Evolutionary conservation across 2,113 vertebrate species (phyloP).

Genomic region (Psittacara wagleri): DNA sequence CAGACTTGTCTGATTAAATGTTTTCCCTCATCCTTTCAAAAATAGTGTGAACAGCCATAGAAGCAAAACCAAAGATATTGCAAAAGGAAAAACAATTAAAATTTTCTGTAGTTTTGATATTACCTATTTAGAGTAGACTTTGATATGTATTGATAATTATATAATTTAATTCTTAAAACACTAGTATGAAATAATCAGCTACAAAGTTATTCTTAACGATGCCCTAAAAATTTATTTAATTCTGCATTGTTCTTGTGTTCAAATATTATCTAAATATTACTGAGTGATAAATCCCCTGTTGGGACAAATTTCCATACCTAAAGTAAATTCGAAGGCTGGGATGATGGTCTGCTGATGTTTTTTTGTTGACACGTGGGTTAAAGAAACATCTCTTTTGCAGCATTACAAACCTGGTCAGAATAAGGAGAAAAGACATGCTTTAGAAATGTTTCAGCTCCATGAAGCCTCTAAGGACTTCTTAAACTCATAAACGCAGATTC

Average conservation of each 20-base stretch:
- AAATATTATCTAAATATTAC: not conserved
- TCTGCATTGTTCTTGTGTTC: constrained; percentile 1
- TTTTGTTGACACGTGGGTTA: constrained; percentile 32
- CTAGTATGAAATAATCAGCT: not conserved
- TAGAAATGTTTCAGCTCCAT: constrained; percentile 51
- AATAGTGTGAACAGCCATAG: not conserved
- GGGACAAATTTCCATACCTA: not conserved
- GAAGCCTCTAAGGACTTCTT: constrained; percentile 54
- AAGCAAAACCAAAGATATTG: not conserved
- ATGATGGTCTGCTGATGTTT: not conserved
- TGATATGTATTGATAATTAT: not conserved
- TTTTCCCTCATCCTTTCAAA: not conserved
- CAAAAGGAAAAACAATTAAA: not conserved
- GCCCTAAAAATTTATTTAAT: constrained; percentile 1
- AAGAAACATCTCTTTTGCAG: constrained; percentile 49
- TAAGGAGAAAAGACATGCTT: constrained; percentile 39
- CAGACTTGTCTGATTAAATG: not conserved
- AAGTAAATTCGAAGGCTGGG: not conserved
- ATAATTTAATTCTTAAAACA: not conserved
- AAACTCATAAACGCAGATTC: constrained; percentile 22
- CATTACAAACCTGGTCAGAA: constrained; percentile 38
- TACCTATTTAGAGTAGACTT: not conserved
- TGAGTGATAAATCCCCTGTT: not conserved
- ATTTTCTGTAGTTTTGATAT: not conserved
- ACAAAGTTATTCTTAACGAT: not conserved